Percentiles rank a stretch among this genome's conserved stretches.
phyloP scores from a whole-genome alignment of 2,797 vertebrate genomes.

The Microchirus variegatus region DNA sequence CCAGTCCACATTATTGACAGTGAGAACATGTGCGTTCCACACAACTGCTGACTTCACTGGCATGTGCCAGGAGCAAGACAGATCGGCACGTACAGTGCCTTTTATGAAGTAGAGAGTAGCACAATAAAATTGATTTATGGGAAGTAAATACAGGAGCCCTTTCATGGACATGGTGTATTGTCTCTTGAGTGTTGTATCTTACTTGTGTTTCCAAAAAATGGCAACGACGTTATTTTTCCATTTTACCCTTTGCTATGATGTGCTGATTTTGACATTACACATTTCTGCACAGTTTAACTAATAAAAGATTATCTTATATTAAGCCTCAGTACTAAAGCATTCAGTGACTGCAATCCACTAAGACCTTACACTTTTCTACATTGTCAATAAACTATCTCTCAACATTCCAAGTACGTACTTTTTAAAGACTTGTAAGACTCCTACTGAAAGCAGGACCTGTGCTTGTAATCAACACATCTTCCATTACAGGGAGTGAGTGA shows the following conservation, averaged over 20 bases:
- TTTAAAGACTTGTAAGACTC: neutral
- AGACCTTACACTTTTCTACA: no score
- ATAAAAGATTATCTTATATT: no score
- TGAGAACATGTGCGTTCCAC: constrained; percentile 44
- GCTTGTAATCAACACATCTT: neutral
- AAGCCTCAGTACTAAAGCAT: no score
- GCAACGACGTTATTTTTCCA: no score
- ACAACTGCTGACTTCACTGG: constrained; percentile 30
- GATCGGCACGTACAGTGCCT: constrained; percentile 18
- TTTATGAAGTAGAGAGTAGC: constrained; percentile 5
- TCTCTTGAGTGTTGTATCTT: neutral
- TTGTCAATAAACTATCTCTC: no score
- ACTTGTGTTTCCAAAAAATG: neutral
- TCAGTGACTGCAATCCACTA: no score
- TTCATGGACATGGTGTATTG: constrained; percentile 1
- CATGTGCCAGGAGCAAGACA: constrained; percentile 41
- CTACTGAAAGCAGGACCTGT: neutral
- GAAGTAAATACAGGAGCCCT: constrained; percentile 7
- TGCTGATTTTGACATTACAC: no score
- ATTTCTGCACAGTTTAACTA: no score
- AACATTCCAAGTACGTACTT: no score
- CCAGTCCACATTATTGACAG: constrained; percentile 53
- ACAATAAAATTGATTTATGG: constrained; percentile 19
- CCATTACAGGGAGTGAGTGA: constrained; percentile 1
- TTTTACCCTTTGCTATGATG: no score